These are phyloP conservation scores for Eptesicus fuscus DNA, from an alignment of 2,113 vertebrate genomes.

Conservation along the genomic window DNA sequence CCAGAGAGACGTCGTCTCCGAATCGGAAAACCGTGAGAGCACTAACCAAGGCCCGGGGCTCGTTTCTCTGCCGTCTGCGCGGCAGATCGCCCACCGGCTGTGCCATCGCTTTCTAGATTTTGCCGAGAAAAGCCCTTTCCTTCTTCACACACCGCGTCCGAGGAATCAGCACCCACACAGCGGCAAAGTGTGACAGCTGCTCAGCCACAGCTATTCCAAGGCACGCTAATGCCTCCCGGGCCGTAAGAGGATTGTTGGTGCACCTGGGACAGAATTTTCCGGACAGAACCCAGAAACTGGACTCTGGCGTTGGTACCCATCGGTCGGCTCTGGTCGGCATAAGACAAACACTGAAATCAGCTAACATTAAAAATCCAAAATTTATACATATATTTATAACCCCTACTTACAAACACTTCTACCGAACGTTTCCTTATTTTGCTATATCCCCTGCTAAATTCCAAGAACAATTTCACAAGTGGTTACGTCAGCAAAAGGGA, in stretches of 20 bases:
- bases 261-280: background rate
- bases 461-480: background rate
- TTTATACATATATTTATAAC: background rate
- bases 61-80: background rate
- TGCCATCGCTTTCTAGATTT: background rate
- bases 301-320: background rate
- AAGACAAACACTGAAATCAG: conserved; percentile 33
- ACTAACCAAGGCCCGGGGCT: background rate
- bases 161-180: background rate
- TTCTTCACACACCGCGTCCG: background rate
- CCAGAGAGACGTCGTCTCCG: background rate
- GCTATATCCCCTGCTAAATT: background rate
- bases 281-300: background rate
- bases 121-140: background rate
- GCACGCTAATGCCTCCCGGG: background rate
- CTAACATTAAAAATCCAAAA: background rate
- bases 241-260: background rate
- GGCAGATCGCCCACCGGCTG: background rate
- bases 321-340: background rate
- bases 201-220: background rate
- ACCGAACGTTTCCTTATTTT: background rate
- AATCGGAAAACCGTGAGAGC: background rate
- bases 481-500: background rate
- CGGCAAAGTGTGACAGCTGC: background rate
- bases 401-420: background rate